Evolutionary conservation across 2,113 vertebrate species (phyloP).

Genomic region (Engraulis encrasicolus): DNA sequence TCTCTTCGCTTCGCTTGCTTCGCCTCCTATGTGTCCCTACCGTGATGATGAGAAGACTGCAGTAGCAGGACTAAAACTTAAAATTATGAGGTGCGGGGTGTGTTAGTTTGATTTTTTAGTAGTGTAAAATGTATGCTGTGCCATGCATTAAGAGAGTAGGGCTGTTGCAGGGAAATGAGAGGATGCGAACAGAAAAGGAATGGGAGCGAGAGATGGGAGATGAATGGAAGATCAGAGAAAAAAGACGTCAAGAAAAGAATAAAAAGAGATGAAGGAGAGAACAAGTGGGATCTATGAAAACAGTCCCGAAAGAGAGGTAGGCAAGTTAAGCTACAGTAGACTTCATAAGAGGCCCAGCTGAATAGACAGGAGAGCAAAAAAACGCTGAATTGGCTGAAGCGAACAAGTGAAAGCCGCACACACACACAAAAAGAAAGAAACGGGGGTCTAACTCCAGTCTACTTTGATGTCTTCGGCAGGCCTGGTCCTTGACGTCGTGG

Average conservation of each 20-base stretch:
- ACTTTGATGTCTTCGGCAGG: neutral
- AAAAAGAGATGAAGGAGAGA: neutral
- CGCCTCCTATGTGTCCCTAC: too few relatives aligned
- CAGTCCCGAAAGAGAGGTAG: too few relatives aligned
- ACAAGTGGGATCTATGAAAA: neutral
- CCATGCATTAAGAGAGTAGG: neutral
- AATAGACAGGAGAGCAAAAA: too few relatives aligned
- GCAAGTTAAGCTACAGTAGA: too few relatives aligned
- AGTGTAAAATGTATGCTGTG: neutral
- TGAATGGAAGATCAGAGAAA: constrained; percentile 6
- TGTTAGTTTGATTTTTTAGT: too few relatives aligned
- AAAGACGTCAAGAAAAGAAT: neutral
- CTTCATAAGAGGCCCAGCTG: too few relatives aligned
- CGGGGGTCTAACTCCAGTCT: neutral
- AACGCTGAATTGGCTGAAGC: neutral
- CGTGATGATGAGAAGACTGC: too few relatives aligned
- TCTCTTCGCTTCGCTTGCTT: too few relatives aligned
- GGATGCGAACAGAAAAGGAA: neutral
- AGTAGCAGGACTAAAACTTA: neutral
- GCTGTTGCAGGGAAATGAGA: neutral
- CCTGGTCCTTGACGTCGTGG: neutral
- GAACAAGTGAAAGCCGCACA: neutral
- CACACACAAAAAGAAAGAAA: neutral
- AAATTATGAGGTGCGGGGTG: too few relatives aligned
- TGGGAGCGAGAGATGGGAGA: constrained; percentile 2